These are phyloP conservation scores for Lanius collurio DNA, from an alignment of 2,113 vertebrate species.

Conservation along the genomic window DNA sequence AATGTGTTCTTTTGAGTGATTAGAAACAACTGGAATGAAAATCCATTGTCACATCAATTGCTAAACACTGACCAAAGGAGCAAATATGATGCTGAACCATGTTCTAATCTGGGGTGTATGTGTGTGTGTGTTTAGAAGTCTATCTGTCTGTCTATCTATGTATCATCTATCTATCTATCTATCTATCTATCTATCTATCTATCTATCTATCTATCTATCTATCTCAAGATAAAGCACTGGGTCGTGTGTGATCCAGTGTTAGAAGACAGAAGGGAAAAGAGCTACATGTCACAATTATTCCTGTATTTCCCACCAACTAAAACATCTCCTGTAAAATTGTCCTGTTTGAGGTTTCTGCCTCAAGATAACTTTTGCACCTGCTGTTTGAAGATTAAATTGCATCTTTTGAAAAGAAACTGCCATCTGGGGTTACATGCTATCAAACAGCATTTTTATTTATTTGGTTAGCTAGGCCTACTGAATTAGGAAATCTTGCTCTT, in stretches of 20 bases:
- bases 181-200: not conserved
- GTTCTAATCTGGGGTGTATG: not conserved
- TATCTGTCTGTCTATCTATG: not conserved
- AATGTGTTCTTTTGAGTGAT: constrained; percentile 45
- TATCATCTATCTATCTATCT: not conserved
- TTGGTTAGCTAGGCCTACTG: not conserved
- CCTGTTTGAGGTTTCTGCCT: constrained; percentile 50
- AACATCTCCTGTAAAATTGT: constrained; percentile 28
- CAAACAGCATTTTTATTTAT: constrained; percentile 40
- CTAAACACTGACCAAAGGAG: constrained; percentile 30
- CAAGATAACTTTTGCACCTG: constrained; percentile 52
- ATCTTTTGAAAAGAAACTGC: constrained; percentile 49
- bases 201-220: fast-evolving
- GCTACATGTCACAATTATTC: not conserved
- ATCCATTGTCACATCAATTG: constrained; percentile 28
- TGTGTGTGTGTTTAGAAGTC: not conserved
- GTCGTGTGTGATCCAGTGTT: not conserved
- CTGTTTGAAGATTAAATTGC: constrained; percentile 59
- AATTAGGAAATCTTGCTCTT: constrained; percentile 20
- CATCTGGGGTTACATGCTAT: constrained; percentile 12
- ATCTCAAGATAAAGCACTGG: not conserved
- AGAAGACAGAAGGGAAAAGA: not conserved
- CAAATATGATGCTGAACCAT: constrained; percentile 36
- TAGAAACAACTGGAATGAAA: constrained; percentile 52
- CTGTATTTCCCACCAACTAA: constrained; percentile 13